Conservation (phyloP, 1,140 invertebrate species). For the Cepaea nemoralis region DNA sequence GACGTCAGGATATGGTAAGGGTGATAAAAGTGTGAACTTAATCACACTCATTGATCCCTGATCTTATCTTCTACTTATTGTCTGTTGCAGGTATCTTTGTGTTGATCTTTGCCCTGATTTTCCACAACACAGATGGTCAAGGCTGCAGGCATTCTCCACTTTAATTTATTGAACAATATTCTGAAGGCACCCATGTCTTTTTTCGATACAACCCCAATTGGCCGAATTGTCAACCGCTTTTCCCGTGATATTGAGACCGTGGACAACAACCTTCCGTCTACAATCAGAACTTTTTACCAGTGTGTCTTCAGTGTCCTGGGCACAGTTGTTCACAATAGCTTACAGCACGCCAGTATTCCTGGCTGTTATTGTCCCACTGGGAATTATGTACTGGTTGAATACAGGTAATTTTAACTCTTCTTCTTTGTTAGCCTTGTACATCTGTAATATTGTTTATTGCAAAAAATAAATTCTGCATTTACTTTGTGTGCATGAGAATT, state of each 20-base stretch:
- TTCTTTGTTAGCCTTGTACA: no score
- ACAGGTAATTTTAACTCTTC: slow-evolving; percentile 43
- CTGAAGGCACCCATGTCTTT: slow-evolving; percentile 74
- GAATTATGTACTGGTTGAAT: slow-evolving; percentile 40
- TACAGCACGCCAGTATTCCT: slow-evolving; percentile 75
- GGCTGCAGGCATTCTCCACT: slow-evolving; percentile 83
- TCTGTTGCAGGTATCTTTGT: slow-evolving; percentile 50
- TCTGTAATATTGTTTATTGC: no score
- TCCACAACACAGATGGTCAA: slow-evolving; percentile 66
- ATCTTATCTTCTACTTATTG: no score
- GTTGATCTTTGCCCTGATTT: slow-evolving; percentile 51
- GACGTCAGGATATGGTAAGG: no score
- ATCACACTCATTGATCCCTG: no score
- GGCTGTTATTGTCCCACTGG: slow-evolving; percentile 45
- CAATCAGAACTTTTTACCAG: slow-evolving; percentile 58
- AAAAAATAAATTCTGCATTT: no score
- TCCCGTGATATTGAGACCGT: slow-evolving; percentile 73
- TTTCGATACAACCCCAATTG: slow-evolving; percentile 78
- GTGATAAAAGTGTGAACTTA: no score
- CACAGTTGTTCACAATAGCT: slow-evolving; percentile 90
- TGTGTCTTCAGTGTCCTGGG: slow-evolving; percentile 75
- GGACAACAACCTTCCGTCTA: slow-evolving; percentile 61
- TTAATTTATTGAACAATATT: slow-evolving; percentile 78
- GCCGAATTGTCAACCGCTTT: slow-evolving; percentile 77
- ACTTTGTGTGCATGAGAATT: no score